Percentiles rank a stretch among this genome's conserved stretches.
These are phyloP conservation scores for Lerista edwardsae DNA, from an alignment of 2,797 vertebrate genomes.

Conservation along the genomic window DNA sequence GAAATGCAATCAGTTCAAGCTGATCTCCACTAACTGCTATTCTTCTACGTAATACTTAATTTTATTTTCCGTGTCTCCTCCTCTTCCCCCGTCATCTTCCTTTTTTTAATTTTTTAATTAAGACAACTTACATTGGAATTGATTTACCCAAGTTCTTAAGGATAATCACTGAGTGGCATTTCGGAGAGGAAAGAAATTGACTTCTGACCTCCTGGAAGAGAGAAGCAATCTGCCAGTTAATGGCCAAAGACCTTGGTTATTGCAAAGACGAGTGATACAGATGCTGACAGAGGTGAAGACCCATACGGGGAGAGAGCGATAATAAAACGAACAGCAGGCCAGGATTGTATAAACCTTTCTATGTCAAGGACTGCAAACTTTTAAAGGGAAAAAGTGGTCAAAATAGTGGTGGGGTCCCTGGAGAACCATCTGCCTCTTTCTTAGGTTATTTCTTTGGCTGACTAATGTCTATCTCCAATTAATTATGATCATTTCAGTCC, in stretches of 20 bases:
- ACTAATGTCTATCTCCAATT: slow-evolving; percentile 11
- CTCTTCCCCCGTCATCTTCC: slow-evolving; percentile 8
- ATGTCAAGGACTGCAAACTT: slow-evolving; percentile 8
- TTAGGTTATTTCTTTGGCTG: slow-evolving; percentile 21
- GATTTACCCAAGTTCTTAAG: slow-evolving; percentile 38
- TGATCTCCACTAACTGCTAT: background rate
- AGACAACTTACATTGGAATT: slow-evolving; percentile 29
- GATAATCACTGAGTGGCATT: slow-evolving; percentile 26
- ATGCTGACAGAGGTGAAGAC: slow-evolving; percentile 20
- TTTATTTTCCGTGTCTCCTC: slow-evolving; percentile 33
- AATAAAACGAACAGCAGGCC: slow-evolving; percentile 8
- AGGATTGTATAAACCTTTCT: slow-evolving; percentile 11
- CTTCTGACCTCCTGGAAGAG: slow-evolving; percentile 31
- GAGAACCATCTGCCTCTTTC: slow-evolving; percentile 1
- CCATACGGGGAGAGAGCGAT: slow-evolving; percentile 13
- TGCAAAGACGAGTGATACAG: slow-evolving; percentile 30
- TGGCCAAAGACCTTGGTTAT: slow-evolving; percentile 34
- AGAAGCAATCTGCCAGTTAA: slow-evolving; percentile 5
- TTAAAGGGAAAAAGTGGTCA: background rate
- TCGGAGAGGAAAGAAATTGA: slow-evolving; percentile 32
- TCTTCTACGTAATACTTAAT: slow-evolving; percentile 10
- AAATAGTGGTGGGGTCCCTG: background rate
- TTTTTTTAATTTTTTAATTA: slow-evolving; percentile 22
- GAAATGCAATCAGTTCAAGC: background rate
- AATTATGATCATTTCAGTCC: background rate